These are phyloP conservation scores for Parus major DNA, from an alignment of 2,113 vertebrate species.

Conservation along the genomic window DNA sequence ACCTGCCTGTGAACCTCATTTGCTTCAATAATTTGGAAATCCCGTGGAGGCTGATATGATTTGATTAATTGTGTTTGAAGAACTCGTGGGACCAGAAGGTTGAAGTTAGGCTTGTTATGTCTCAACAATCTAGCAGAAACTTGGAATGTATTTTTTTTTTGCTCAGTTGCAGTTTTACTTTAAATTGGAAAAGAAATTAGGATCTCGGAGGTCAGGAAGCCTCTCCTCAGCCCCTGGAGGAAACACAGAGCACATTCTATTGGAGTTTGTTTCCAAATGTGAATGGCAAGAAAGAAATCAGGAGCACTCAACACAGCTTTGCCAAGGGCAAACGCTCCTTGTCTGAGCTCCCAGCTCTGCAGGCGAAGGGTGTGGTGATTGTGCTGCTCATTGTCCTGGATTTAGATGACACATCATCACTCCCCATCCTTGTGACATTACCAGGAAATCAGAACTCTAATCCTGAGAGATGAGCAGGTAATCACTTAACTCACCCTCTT, in stretches of 20 bases:
- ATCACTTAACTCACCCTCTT: background rate
- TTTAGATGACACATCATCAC: background rate
- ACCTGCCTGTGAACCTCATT: background rate
- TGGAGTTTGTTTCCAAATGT: background rate
- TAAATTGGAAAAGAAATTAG: background rate
- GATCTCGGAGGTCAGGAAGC: background rate
- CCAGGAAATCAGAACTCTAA: background rate
- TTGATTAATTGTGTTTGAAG: background rate
- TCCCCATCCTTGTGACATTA: background rate
- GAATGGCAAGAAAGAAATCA: background rate
- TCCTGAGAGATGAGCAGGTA: background rate
- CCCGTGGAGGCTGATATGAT: background rate
- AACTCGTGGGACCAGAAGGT: background rate
- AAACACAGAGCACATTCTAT: accelerated
- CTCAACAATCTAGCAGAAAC: background rate
- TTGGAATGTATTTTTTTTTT: background rate
- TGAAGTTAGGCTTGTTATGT: background rate
- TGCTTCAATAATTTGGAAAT: background rate
- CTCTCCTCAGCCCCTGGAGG: background rate
- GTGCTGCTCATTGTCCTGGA: background rate
- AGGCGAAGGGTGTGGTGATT: background rate
- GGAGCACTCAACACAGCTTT: background rate
- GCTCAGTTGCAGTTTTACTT: background rate
- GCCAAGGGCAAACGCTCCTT: background rate
- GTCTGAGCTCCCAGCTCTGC: accelerated